phyloP scores from a whole-genome alignment of 2,797 vertebrate genomes.

The Allobates femoralis region DNA sequence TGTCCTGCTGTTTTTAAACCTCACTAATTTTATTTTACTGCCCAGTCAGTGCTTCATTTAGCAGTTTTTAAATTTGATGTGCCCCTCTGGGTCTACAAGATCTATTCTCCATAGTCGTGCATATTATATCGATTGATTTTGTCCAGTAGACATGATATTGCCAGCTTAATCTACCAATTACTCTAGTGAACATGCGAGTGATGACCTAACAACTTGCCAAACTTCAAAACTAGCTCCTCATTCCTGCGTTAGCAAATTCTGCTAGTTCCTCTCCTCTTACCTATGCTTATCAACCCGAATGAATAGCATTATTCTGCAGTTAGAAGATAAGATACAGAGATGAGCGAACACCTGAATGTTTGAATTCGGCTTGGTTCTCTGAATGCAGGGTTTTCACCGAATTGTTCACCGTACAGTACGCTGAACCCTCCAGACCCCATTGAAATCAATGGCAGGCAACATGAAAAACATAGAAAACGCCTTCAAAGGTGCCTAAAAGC shows the following conservation, averaged over 20 bases:
- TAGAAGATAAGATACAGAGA: too few relatives aligned
- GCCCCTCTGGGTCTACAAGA: constrained; percentile 22
- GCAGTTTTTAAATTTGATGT: constrained; percentile 39
- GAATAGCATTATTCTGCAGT: too few relatives aligned
- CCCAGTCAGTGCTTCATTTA: constrained; percentile 36
- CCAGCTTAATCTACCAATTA: constrained; percentile 27
- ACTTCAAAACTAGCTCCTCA: background rate
- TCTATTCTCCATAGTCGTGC: constrained; percentile 9
- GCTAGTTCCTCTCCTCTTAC: background rate
- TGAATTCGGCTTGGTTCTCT: too few relatives aligned
- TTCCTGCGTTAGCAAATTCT: background rate
- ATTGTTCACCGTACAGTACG: too few relatives aligned
- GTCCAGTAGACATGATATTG: constrained; percentile 27
- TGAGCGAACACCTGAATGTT: too few relatives aligned
- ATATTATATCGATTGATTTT: constrained; percentile 21
- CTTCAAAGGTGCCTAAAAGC: too few relatives aligned
- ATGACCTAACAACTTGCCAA: background rate
- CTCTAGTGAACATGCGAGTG: background rate
- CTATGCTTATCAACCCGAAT: too few relatives aligned
- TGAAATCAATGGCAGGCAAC: too few relatives aligned
- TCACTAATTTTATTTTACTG: constrained; percentile 41
- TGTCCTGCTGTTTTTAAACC: constrained; percentile 36
- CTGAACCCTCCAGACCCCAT: too few relatives aligned
- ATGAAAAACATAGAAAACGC: too few relatives aligned
- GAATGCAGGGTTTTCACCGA: too few relatives aligned